Conservation (phyloP, 2,113 vertebrate genomes). For the Rutilus rutilus region DNA sequence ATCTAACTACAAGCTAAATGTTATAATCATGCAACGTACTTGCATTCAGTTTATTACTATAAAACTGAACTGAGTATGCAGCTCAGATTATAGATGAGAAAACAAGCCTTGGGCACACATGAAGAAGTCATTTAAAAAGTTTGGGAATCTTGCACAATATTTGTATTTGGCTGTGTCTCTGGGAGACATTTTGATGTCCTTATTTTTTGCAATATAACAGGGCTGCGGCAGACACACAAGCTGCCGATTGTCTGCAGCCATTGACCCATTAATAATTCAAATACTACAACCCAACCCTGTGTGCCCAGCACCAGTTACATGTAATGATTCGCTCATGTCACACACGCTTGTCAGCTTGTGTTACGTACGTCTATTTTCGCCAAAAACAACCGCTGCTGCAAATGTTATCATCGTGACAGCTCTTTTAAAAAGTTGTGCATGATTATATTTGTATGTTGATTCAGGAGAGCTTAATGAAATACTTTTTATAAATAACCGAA, state of each 20-base stretch:
- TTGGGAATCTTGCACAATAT: conserved; percentile 41
- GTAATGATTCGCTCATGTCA: not conserved
- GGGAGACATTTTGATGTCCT: conserved; percentile 27
- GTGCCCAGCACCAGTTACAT: not conserved
- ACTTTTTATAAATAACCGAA: not conserved
- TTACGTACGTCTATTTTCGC: not conserved
- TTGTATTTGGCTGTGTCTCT: conserved; percentile 29
- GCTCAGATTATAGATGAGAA: not conserved
- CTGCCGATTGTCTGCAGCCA: conserved; percentile 45
- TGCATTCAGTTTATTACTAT: not conserved
- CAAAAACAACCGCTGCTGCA: not conserved
- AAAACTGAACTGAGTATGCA: not conserved
- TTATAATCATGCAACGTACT: not conserved
- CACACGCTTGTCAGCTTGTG: not conserved
- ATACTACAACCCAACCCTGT: conserved; percentile 25
- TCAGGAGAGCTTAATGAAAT: not conserved
- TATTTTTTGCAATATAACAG: conserved; percentile 31
- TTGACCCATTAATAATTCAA: conserved; percentile 44
- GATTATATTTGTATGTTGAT: conserved; percentile 6
- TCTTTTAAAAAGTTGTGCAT: conserved; percentile 4
- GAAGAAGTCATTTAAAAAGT: conserved; percentile 10
- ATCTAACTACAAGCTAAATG: not conserved
- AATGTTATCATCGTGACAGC: not conserved
- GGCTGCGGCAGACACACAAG: conserved; percentile 40
- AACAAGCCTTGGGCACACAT: conserved; percentile 7